Conservation (phyloP, 2,797 vertebrate genomes). For the Manis crassicaudata region DNA sequence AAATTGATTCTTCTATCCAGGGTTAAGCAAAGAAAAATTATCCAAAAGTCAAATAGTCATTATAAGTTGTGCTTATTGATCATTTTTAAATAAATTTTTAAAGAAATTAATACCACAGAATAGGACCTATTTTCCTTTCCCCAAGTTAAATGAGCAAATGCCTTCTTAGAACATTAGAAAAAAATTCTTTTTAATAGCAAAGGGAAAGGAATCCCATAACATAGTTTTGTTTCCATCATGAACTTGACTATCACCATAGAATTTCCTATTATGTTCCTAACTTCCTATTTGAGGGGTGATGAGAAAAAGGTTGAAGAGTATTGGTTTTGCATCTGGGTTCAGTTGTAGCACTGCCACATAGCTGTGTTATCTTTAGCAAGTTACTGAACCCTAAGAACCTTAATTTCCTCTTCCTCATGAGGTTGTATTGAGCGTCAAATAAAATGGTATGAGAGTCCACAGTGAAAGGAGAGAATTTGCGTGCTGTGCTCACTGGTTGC, state of each 20-base stretch:
- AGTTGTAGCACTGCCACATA: background rate
- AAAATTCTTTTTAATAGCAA: slow-evolving; percentile 32
- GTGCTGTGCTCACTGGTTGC: background rate
- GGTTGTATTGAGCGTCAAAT: slow-evolving; percentile 25
- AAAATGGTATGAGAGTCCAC: background rate
- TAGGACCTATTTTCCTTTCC: background rate
- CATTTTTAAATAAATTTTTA: slow-evolving; percentile 35
- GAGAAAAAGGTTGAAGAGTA: background rate
- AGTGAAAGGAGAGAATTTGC: slow-evolving; percentile 1
- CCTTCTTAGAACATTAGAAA: slow-evolving; percentile 43
- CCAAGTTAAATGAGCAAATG: slow-evolving; percentile 41
- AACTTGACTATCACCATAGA: slow-evolving; percentile 8
- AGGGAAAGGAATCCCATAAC: slow-evolving; percentile 1
- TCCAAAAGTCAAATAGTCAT: slow-evolving; percentile 59
- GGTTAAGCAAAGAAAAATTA: slow-evolving; percentile 57
- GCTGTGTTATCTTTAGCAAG: background rate
- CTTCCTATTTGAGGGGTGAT: slow-evolving; percentile 8
- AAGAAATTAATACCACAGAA: slow-evolving; percentile 54
- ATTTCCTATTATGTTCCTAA: background rate
- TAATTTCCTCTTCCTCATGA: background rate
- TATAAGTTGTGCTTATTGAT: slow-evolving; percentile 53
- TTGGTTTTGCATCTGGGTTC: slow-evolving; percentile 11
- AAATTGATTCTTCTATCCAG: slow-evolving; percentile 42
- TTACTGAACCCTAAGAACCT: slow-evolving; percentile 17
- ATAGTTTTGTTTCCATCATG: slow-evolving; percentile 17